phyloP scores from a whole-genome alignment of 2,797 vertebrate genomes.

The Carcharodon carcharias region DNA sequence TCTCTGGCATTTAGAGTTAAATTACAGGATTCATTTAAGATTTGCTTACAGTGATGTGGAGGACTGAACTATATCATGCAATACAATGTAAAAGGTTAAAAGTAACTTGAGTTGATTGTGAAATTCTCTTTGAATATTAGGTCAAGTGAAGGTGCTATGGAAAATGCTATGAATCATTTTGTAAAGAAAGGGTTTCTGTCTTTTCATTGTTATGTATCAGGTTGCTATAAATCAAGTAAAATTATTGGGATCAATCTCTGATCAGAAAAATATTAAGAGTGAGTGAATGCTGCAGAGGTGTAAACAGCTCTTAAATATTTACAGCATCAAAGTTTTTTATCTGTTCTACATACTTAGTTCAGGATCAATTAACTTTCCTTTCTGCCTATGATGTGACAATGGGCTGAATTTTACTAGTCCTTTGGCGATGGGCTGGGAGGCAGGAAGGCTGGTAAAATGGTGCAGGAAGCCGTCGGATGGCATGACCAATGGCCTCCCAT shows the following conservation, averaged over 20 bases:
- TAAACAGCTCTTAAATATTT: neutral
- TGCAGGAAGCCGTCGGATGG: too few relatives aligned
- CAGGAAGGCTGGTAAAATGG: too few relatives aligned
- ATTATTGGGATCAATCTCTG: neutral
- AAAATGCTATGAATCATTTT: neutral
- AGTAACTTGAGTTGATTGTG: slow-evolving; percentile 39
- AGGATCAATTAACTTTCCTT: neutral
- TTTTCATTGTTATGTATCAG: neutral
- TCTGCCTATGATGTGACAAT: neutral
- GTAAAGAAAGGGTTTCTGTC: neutral
- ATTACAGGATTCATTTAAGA: slow-evolving; percentile 48
- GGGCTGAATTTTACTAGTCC: too few relatives aligned
- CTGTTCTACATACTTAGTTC: neutral
- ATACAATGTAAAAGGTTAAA: slow-evolving; percentile 51
- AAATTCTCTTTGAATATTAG: neutral
- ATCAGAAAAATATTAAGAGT: neutral
- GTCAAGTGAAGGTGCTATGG: neutral
- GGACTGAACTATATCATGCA: slow-evolving; percentile 51
- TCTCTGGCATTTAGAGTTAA: slow-evolving; percentile 54
- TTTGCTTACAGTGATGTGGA: slow-evolving; percentile 48
- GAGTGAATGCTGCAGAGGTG: neutral
- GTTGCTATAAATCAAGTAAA: neutral
- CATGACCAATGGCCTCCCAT: too few relatives aligned
- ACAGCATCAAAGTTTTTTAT: neutral
- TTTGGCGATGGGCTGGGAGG: too few relatives aligned